Base-by-base conservation (phyloP, 2,113 vertebrate genomes). In the Hucho hucho region DNA sequence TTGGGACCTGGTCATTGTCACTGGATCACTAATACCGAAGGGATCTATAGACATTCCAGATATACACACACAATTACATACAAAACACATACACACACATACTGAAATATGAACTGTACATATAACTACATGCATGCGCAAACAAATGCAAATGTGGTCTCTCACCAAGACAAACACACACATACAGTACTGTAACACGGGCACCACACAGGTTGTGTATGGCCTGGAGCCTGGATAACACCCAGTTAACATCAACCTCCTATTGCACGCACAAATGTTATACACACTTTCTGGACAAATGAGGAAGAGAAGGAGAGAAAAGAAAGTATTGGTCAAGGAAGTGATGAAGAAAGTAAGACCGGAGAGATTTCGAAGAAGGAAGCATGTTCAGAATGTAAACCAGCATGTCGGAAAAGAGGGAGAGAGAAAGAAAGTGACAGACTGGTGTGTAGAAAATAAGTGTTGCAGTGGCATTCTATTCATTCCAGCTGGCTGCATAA, bases 271-370 rank as follows among this genome's bases (percentile, higher is more conserved):
- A 18, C 32, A 69, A 63, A 13, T 20, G 24, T 65, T 43, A 20
- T 28, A 20, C 20, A 53, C 49, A 29, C 29, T 37, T 6, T 29
- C 75, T 65, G 47, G 16, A 68, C 29, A 71, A 25, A 75, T 1
- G 58, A 28, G 58, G 2, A 47, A 53, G 64, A 69, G 72, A 6
- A 6, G 63, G 79, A 29, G 78, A 70, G 28, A 6, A 74, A 56
- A 82, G 76, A 59, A 84, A 81, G 86, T 87, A 61, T 76, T 28
- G 68, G 56, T 47, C 65, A 69, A 70, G 73, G 64, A 53, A 0
- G 63, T 56, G 75, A 63, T 43, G 37, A 69, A 22, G 66, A 3
- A 69, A 18, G 32, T 46, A 22, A 49, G 59, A 20, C 4, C 6
- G 28, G 37, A n/a, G 59, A 66, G 24, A 12, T 47, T 22, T 69